Conservation (phyloP, 2,797 vertebrate genomes). For the Alosa sapidissima region DNA sequence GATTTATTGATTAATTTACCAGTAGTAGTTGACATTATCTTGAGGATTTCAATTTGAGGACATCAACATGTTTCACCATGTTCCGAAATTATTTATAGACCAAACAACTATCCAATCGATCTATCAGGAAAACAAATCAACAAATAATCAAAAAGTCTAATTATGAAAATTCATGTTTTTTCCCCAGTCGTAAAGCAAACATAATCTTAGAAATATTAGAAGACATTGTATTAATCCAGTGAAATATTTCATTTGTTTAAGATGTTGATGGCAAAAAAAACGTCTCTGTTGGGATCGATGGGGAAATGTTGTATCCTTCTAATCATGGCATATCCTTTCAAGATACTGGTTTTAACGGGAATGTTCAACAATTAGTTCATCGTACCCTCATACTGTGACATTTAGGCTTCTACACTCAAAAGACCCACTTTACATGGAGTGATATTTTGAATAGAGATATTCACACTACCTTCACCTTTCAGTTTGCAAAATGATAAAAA, state of each 20-base stretch:
- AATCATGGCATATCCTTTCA: slow-evolving; percentile 74
- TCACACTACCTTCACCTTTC: background rate
- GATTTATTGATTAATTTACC: background rate
- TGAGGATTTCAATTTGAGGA: too few species aligned
- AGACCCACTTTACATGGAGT: background rate
- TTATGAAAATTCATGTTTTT: background rate
- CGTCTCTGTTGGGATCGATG: slow-evolving; percentile 69
- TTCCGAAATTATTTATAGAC: too few species aligned
- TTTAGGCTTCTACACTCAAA: background rate
- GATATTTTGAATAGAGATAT: background rate
- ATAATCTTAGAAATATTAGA: background rate
- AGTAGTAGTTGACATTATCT: too few species aligned
- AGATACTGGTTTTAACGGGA: slow-evolving; percentile 21
- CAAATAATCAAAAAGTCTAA: background rate
- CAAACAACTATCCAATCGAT: too few species aligned
- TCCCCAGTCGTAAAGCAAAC: background rate
- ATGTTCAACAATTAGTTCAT: background rate
- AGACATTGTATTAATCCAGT: background rate
- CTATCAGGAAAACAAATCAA: background rate
- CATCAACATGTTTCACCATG: too few species aligned
- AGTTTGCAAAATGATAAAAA: background rate
- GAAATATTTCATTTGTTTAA: slow-evolving; percentile 66
- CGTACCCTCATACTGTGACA: background rate
- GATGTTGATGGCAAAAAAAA: slow-evolving; percentile 64
- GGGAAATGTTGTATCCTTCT: slow-evolving; percentile 76